These are phyloP conservation scores for Drosophila infuscata DNA, from an alignment of 2,888 invertebrate genomes.

Conservation along the genomic window DNA sequence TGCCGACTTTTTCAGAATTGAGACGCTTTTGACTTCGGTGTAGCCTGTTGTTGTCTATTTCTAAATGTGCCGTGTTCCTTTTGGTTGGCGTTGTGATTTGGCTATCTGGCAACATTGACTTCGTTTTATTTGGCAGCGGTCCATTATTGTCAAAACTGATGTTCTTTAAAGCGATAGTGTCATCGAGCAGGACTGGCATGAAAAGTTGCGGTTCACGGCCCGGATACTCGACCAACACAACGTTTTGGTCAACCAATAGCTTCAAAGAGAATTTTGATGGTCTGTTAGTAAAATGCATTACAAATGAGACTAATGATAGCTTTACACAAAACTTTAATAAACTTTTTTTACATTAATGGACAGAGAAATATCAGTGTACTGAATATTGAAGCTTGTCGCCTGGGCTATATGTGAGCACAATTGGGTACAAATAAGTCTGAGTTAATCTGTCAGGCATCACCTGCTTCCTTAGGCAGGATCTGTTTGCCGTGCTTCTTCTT, in stretches of 20 bases:
- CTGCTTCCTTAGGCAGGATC: conserved; percentile 1
- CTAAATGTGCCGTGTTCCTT: not conserved
- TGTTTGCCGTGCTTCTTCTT: conserved; percentile 10
- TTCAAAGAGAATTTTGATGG: conserved; percentile 51
- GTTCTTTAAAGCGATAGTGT: conserved; percentile 38
- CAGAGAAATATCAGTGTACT: conserved; percentile 1
- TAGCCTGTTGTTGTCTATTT: not conserved
- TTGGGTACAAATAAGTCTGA: not conserved
- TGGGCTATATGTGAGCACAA: conserved; percentile 1
- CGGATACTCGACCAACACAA: conserved; percentile 49
- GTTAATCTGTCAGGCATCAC: conserved; percentile 15
- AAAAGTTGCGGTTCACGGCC: conserved; percentile 51
- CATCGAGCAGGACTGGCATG: conserved; percentile 34
- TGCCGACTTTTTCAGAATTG: not conserved
- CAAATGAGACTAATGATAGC: conserved; percentile 16
- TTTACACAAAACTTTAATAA: conserved; percentile 11
- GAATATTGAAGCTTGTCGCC: conserved; percentile 35
- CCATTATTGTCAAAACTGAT: conserved; percentile 36
- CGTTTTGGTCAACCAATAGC: conserved; percentile 41
- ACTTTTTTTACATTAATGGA: conserved; percentile 28
- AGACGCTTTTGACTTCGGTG: not conserved
- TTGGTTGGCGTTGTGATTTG: not conserved
- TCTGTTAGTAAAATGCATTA: conserved; percentile 27
- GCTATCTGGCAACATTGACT: not conserved
- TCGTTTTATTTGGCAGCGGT: not conserved